phyloP scores from a whole-genome alignment of 2,888 invertebrate species.

The Myopa tessellatipennis region DNA sequence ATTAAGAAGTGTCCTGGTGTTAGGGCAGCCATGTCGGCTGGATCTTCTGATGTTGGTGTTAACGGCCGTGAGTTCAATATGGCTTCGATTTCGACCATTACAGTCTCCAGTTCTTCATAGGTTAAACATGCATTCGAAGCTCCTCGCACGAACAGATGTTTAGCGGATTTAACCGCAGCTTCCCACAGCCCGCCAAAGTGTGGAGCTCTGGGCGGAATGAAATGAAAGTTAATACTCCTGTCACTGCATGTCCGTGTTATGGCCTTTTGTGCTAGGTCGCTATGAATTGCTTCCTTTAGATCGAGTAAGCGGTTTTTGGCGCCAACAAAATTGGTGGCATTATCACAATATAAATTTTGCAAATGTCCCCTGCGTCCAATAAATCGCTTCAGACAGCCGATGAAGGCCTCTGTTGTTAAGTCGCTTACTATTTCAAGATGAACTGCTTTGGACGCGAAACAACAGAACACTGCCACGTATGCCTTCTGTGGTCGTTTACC shows the following conservation, averaged over 20 bases:
- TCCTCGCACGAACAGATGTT: neutral
- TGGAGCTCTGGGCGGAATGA: neutral
- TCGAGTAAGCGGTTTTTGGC: too few relatives aligned
- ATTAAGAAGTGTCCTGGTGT: neutral
- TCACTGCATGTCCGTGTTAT: neutral
- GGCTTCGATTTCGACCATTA: neutral
- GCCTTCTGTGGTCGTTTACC: too few relatives aligned
- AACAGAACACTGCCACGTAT: too few relatives aligned
- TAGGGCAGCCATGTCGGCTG: neutral
- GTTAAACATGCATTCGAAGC: neutral
- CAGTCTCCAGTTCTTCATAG: neutral
- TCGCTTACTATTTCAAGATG: too few relatives aligned
- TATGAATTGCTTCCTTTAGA: too few relatives aligned
- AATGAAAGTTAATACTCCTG: neutral
- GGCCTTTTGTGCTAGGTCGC: too few relatives aligned
- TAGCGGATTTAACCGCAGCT: neutral
- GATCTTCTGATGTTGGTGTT: neutral
- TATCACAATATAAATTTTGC: too few relatives aligned
- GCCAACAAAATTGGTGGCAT: neutral
- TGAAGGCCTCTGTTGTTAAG: too few relatives aligned
- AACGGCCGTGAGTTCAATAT: too few relatives aligned
- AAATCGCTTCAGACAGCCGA: too few relatives aligned
- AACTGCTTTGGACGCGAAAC: too few relatives aligned
- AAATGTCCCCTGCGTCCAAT: too few relatives aligned
- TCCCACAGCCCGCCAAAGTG: neutral